Evolutionary conservation across 2,797 vertebrate genomes (phyloP).

Genomic region (Takifugu rubripes): DNA sequence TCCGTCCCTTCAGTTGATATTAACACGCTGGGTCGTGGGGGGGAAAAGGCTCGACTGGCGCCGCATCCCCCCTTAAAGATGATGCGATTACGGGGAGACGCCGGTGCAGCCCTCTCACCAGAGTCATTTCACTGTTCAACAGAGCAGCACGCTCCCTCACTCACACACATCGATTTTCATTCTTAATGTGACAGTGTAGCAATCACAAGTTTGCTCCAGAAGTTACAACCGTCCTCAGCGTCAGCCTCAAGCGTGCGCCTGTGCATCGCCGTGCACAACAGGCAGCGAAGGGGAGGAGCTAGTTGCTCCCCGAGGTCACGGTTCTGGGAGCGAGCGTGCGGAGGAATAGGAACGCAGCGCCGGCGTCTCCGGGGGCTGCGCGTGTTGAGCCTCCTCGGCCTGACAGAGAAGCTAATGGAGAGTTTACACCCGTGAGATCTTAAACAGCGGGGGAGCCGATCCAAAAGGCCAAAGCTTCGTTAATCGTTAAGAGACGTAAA

Average conservation of each 20-base stretch:
- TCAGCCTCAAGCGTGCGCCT: background rate
- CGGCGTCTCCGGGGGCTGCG: slow-evolving; percentile 47
- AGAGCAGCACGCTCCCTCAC: slow-evolving; percentile 69
- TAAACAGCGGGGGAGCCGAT: slow-evolving; percentile 29
- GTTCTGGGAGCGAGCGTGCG: slow-evolving; percentile 47
- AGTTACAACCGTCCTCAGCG: slow-evolving; percentile 42
- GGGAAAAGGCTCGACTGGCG: slow-evolving; percentile 33
- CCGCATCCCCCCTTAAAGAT: slow-evolving; percentile 36
- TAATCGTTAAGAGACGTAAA: slow-evolving; percentile 6
- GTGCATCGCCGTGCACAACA: too few species aligned
- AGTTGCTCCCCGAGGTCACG: slow-evolving; percentile 49
- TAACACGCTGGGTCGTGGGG: slow-evolving; percentile 22
- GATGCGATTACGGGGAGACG: slow-evolving; percentile 59
- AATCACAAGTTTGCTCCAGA: slow-evolving; percentile 72
- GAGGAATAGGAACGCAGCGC: slow-evolving; percentile 50
- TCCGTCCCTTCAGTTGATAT: slow-evolving; percentile 41
- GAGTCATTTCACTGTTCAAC: slow-evolving; percentile 77
- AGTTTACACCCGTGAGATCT: slow-evolving; percentile 39
- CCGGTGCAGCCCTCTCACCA: slow-evolving; percentile 41
- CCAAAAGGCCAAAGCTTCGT: slow-evolving; percentile 32
- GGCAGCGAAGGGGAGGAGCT: slow-evolving; percentile 2
- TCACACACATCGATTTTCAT: slow-evolving; percentile 67
- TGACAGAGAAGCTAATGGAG: slow-evolving; percentile 59
- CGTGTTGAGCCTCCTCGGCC: slow-evolving; percentile 42
- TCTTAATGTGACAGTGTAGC: slow-evolving; percentile 64